Evolutionary conservation across 2,888 invertebrate species (phyloP).

Genomic region (Dendrolimus pini): DNA sequence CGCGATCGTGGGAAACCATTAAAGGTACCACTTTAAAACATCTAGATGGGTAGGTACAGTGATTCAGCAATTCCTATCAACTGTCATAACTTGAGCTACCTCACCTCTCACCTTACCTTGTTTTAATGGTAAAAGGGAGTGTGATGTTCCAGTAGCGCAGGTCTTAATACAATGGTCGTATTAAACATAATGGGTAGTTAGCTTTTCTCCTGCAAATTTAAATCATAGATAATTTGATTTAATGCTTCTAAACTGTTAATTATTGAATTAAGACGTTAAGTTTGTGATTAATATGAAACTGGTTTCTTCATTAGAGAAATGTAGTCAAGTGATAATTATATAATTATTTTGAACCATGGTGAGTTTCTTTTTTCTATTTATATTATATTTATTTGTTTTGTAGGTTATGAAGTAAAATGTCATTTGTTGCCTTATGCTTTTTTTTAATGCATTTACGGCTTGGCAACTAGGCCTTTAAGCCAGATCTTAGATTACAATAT

Average conservation of each 20-base stretch:
- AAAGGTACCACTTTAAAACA: slow-evolving; percentile 42
- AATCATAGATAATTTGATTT: slow-evolving; percentile 74
- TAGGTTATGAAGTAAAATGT: no score
- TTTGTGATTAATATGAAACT: background rate
- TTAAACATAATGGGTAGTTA: slow-evolving; percentile 62
- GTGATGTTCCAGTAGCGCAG: slow-evolving; percentile 11
- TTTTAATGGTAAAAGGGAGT: background rate
- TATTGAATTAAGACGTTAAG: slow-evolving; percentile 59
- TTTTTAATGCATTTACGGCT: no score
- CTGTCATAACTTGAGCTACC: slow-evolving; percentile 19
- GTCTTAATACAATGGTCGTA: slow-evolving; percentile 32
- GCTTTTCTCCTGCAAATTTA: slow-evolving; percentile 61
- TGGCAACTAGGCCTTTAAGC: no score
- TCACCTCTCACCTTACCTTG: slow-evolving; percentile 7
- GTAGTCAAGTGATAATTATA: no score
- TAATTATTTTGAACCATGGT: no score
- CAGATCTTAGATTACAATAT: no score
- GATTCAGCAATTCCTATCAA: slow-evolving; percentile 56
- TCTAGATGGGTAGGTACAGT: slow-evolving; percentile 41
- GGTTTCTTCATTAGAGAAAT: no score
- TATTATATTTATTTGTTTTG: no score
- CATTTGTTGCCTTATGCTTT: no score
- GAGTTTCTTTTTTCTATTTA: no score
- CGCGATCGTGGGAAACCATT: slow-evolving; percentile 66
- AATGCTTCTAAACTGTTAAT: slow-evolving; percentile 58